Evolutionary conservation across 2,888 invertebrate species (phyloP), one percentile per base, ranked within the genome.

Genomic region (Pyrgus malvae): DNA sequence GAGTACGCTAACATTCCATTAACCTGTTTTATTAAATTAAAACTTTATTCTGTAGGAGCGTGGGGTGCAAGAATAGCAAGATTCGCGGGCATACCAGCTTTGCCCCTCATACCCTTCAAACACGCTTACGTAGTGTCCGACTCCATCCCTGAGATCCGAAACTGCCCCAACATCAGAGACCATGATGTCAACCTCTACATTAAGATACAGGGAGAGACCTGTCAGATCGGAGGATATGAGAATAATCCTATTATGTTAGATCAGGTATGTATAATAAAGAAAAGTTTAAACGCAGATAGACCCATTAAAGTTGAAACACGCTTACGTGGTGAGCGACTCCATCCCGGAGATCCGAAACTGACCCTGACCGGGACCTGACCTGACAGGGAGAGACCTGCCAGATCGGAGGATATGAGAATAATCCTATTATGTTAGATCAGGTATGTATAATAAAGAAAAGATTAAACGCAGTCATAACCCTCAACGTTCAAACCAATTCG

Each of bases 231-330:
- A 8, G 97, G 97, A 0, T 98, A 98, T 72, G 98, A 98, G 80
- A 80, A 88, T 0, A 96, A 98, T 78, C 98, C 98, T 0, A 93
- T 94, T 59, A 91, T 97, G 67, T 79, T 97, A 46, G 94, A 95
- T 68, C 92, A 94, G 76, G 95, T 94, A 76, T 19, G 35, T 35
- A n/a, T 23, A 6, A 23, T 23, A 23, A 6, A 23, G n/a, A n/a
- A n/a, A n/a, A n/a, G n/a, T n/a, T n/a, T n/a, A n/a, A n/a, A n/a
- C n/a, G n/a, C n/a, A n/a, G n/a, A n/a, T n/a, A n/a, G n/a, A n/a
- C n/a, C n/a, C n/a, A n/a, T n/a, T n/a, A n/a, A n/a, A n/a, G n/a
- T 95, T 97, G 92, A 96, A 96, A 70, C 98, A 98, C 74, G 94
- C 97, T 0, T 98, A 97, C 70, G 93, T 98, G 3, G 93, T 97